A percentile compares a stretch with the other conserved stretches of the same genome.
Evolutionary conservation across 2,888 invertebrate genomes (phyloP).

Genomic region (Pheosia tremula): DNA sequence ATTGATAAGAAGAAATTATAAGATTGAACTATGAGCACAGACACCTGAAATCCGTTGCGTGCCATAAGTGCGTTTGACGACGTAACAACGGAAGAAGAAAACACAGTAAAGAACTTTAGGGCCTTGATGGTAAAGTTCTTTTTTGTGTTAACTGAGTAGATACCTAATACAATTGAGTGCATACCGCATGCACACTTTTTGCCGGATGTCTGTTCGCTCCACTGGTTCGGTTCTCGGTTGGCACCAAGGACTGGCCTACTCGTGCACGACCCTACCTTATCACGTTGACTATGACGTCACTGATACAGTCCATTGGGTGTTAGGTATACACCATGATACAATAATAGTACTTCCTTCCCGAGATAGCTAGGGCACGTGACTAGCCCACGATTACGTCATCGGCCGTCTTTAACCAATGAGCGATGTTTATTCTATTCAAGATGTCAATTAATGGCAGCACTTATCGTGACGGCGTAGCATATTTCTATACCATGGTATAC

Average conservation of each 20-base stretch:
- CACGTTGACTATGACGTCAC: background rate
- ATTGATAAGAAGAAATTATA: too few species aligned
- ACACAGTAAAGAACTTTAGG: background rate
- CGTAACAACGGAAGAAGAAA: background rate
- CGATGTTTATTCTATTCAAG: too few species aligned
- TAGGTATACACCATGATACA: too few species aligned
- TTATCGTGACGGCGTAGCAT: too few species aligned
- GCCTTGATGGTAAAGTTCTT: background rate
- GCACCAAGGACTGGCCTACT: constrained; percentile 2
- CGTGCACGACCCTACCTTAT: constrained; percentile 2
- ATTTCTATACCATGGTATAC: too few species aligned
- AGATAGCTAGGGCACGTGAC: too few species aligned
- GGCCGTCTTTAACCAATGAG: too few species aligned
- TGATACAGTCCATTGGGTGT: background rate
- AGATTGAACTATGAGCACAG: too few species aligned
- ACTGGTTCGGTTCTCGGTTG: background rate
- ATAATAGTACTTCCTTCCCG: too few species aligned
- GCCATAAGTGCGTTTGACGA: background rate
- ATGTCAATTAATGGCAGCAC: too few species aligned
- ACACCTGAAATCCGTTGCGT: too few species aligned
- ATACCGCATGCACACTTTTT: constrained; percentile 1
- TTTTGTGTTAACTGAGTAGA: background rate
- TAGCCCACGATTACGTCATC: too few species aligned
- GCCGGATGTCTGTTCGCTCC: background rate
- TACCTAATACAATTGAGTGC: background rate